phyloP scores from a whole-genome alignment of 2,797 vertebrate genomes.

The Dromococcyx pavoninus region DNA sequence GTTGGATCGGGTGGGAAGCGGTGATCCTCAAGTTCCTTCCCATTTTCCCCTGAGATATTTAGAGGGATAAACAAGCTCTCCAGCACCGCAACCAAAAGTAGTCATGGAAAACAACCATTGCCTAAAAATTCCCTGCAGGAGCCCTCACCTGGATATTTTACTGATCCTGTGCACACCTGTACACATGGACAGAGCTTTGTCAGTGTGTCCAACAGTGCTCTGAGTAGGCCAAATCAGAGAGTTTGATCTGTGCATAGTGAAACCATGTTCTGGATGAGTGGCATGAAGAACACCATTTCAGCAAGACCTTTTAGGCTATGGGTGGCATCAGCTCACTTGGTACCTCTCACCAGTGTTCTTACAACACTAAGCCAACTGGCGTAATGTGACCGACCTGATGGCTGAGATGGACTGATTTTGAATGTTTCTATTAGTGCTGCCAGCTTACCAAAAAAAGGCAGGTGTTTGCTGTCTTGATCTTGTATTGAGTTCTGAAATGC shows the following conservation, averaged over 20 bases:
- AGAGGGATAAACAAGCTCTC: background rate
- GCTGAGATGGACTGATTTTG: background rate
- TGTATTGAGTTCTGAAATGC: background rate
- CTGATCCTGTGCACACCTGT: background rate
- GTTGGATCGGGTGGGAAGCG: background rate
- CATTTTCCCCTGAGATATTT: background rate
- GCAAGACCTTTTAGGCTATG: background rate
- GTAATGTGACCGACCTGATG: background rate
- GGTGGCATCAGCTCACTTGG: background rate
- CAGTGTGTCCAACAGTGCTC: background rate
- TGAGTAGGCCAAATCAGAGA: background rate
- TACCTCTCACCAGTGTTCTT: background rate
- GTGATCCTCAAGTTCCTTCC: background rate
- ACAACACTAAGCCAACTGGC: background rate
- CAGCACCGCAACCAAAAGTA: background rate
- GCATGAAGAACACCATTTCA: background rate
- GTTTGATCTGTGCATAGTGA: background rate
- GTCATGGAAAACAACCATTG: background rate
- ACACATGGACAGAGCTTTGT: rapidly evolving
- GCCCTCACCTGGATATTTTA: rapidly evolving
- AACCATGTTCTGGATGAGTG: background rate
- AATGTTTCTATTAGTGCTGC: background rate
- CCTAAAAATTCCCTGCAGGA: background rate
- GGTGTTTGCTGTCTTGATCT: background rate
- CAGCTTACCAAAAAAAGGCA: background rate